phyloP scores from a whole-genome alignment of 2,888 invertebrate species.

The Tetragnatha montana region DNA sequence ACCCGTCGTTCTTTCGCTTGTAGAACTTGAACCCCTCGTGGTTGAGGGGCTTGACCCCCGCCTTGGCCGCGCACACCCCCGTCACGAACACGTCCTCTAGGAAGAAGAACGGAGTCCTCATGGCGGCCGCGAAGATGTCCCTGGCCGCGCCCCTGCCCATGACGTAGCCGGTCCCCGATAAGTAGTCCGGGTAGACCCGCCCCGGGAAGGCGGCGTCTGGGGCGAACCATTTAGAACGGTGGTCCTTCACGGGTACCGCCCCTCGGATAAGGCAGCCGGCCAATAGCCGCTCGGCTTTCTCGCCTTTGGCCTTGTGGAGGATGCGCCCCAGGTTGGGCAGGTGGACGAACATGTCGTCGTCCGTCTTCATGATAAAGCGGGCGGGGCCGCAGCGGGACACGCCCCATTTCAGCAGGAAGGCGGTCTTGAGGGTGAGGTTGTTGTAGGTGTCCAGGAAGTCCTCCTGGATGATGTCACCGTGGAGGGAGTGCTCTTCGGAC shows the following conservation, averaged over 20 bases:
- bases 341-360: constrained; percentile 72
- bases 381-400: constrained; percentile 74
- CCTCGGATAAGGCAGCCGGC: constrained; percentile 72
- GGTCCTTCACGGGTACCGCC: constrained; percentile 71
- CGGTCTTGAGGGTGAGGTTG: constrained; percentile 89
- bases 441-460: constrained; percentile 89
- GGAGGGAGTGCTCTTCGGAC: constrained; percentile 82
- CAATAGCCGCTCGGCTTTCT: constrained; percentile 33
- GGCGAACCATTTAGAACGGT: constrained; percentile 73
- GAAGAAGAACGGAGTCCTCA: constrained; percentile 70
- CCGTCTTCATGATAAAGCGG: constrained; percentile 70
- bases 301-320: constrained; percentile 43
- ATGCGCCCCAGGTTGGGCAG: constrained; percentile 67
- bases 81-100: constrained; percentile 72
- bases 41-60: constrained; percentile 65
- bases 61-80: constrained; percentile 68
- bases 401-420: constrained; percentile 89
- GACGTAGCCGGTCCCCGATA: constrained; percentile 73
- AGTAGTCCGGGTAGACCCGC: constrained; percentile 72
- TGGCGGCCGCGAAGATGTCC: constrained; percentile 66
- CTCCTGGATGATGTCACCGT: constrained; percentile 88
- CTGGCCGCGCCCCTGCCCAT: constrained; percentile 67
- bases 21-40: constrained; percentile 71
- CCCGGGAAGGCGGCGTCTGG: constrained; percentile 71
- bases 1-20: constrained; percentile 71